Evolutionary conservation across 2,888 invertebrate species (phyloP).

Genomic region (Pyrgus malvae): DNA sequence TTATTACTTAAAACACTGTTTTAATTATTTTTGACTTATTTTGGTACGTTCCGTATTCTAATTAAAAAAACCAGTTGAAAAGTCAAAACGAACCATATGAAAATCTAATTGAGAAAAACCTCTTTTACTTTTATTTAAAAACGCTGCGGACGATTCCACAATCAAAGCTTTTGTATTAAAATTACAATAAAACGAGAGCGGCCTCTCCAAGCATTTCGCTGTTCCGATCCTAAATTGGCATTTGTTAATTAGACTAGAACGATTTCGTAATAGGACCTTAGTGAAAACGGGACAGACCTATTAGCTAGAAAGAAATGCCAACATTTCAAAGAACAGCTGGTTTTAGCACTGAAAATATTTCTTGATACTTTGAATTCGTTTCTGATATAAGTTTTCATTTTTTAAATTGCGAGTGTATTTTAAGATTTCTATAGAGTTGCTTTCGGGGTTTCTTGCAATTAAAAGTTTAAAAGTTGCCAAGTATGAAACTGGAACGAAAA

Average conservation of each 20-base stretch:
- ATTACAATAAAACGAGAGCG: constrained; percentile 22
- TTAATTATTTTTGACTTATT: no score
- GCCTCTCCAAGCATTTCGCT: constrained; percentile 23
- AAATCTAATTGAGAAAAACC: constrained; percentile 14
- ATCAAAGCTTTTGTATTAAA: constrained; percentile 26
- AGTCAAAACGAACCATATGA: not conserved
- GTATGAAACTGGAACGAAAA: constrained; percentile 1
- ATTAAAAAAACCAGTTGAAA: not conserved
- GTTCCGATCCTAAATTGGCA: constrained; percentile 35
- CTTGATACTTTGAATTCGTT: not conserved
- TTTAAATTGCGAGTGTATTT: constrained; percentile 6
- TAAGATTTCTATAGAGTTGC: constrained; percentile 4
- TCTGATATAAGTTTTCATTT: not conserved
- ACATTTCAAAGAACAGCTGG: not conserved
- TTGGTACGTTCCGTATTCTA: no score
- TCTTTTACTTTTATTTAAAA: constrained; percentile 19
- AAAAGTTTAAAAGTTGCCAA: constrained; percentile 15
- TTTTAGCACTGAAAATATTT: not conserved
- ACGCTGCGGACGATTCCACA: constrained; percentile 3
- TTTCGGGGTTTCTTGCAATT: constrained; percentile 18
- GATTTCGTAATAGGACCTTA: constrained; percentile 17
- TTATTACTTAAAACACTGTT: no score
- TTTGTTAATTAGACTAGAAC: constrained; percentile 36
- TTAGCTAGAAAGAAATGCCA: not conserved
- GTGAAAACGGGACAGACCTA: not conserved